A percentile compares a stretch with the other conserved stretches of the same genome.
Evolutionary conservation across 2,888 invertebrate species (phyloP).

Genomic region (Ophioninae sp.): DNA sequence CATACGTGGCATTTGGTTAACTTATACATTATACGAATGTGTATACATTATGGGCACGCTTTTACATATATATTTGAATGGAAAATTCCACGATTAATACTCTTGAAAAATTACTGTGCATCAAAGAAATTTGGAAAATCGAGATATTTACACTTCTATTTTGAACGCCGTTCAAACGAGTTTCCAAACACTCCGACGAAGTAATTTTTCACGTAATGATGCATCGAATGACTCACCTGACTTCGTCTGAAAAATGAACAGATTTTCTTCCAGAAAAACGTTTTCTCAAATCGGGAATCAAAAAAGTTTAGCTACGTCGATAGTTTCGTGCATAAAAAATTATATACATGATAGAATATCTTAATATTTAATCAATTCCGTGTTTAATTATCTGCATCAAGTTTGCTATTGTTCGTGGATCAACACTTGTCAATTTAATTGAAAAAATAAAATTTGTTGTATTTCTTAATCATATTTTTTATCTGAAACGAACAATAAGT

Average conservation of each 20-base stretch:
- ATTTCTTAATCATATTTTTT: too few species aligned
- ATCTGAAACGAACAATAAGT: too few species aligned
- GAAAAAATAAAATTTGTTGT: not conserved
- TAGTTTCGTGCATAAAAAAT: not conserved
- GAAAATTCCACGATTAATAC: conserved; percentile 20
- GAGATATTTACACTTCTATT: conserved; percentile 11
- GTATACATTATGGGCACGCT: conserved; percentile 45
- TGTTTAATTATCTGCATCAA: not conserved
- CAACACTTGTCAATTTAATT: not conserved
- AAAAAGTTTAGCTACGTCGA: not conserved
- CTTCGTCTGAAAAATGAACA: not conserved
- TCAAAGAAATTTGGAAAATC: conserved; percentile 19
- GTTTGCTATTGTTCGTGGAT: not conserved
- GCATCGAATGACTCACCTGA: not conserved
- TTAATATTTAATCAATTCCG: not conserved
- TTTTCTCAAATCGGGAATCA: not conserved
- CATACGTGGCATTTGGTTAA: conserved; percentile 58
- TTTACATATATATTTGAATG: conserved; percentile 14
- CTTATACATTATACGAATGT: conserved; percentile 54
- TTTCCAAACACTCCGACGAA: not conserved
- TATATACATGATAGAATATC: not conserved
- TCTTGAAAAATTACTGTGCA: conserved; percentile 26
- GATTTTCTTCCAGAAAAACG: not conserved
- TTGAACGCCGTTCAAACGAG: not conserved
- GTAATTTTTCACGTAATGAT: not conserved